Conservation (phyloP, 2,113 vertebrate species). For the Boleophthalmus pectinirostris region DNA sequence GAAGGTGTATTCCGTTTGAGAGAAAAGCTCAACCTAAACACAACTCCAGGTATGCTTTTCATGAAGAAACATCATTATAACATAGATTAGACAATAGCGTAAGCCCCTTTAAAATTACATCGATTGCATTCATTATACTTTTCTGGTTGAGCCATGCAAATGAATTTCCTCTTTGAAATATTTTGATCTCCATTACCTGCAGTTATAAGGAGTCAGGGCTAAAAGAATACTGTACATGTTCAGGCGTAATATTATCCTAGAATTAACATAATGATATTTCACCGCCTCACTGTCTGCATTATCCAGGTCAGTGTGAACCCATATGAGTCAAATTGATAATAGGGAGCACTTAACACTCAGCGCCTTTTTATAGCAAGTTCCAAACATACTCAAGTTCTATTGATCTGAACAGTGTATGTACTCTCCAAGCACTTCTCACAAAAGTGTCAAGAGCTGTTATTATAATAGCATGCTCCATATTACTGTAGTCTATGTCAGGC, state of each 20-base stretch:
- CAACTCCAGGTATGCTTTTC: too few relatives aligned
- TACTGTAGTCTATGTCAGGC: not conserved
- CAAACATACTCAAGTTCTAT: not conserved
- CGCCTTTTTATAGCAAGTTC: not conserved
- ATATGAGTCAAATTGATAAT: constrained; percentile 2
- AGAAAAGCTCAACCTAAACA: too few relatives aligned
- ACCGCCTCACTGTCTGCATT: not conserved
- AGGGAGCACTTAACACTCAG: not conserved
- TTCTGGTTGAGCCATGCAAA: too few relatives aligned
- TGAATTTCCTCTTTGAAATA: too few relatives aligned
- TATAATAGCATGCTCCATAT: constrained; percentile 26
- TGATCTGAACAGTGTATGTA: constrained; percentile 1
- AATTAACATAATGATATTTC: constrained; percentile 1
- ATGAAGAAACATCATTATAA: too few relatives aligned
- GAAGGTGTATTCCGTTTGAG: too few relatives aligned
- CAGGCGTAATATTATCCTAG: not conserved
- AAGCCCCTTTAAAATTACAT: too few relatives aligned
- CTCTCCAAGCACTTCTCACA: not conserved
- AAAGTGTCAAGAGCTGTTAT: not conserved
- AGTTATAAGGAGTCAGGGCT: not conserved
- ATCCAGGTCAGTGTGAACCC: not conserved
- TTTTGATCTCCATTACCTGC: not conserved
- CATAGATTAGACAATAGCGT: too few relatives aligned
- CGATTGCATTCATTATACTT: too few relatives aligned
- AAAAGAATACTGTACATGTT: not conserved